Conservation (phyloP, 2,888 invertebrate species). For the Brachyptera risi region DNA sequence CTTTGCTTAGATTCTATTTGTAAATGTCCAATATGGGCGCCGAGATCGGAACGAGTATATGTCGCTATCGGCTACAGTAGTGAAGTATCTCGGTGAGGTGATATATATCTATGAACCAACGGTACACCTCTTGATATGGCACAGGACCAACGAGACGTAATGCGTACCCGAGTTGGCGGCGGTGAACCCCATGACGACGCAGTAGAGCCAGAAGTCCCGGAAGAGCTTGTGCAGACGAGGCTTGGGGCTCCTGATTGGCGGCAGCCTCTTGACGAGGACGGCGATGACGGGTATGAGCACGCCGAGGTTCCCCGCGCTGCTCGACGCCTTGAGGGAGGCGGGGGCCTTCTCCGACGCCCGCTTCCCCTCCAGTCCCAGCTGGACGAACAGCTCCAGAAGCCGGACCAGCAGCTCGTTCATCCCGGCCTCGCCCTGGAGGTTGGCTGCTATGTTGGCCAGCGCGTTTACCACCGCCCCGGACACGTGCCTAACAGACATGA, state of each 20-base stretch:
- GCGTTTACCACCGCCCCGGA: slow-evolving; percentile 95
- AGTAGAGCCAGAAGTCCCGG: slow-evolving; percentile 99
- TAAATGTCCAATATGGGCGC: too few relatives aligned
- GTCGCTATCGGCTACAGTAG: too few relatives aligned
- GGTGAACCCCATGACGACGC: slow-evolving; percentile 98
- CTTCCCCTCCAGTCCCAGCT: slow-evolving; percentile 95
- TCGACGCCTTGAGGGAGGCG: slow-evolving; percentile 70
- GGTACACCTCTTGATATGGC: too few relatives aligned
- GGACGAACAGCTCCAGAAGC: slow-evolving; percentile 93
- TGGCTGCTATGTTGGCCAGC: slow-evolving; percentile 91
- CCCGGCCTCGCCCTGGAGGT: slow-evolving; percentile 81
- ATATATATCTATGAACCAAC: too few relatives aligned
- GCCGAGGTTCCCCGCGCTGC: slow-evolving; percentile 95
- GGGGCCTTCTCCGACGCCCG: slow-evolving; percentile 90
- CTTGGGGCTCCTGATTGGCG: slow-evolving; percentile 86
- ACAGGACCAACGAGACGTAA: too few relatives aligned
- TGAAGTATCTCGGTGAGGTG: too few relatives aligned
- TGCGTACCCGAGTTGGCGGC: slow-evolving; percentile 66
- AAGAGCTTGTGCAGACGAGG: slow-evolving; percentile 93
- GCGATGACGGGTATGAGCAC: slow-evolving; percentile 98
- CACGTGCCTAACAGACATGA: slow-evolving; percentile 60
- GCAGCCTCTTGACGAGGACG: slow-evolving; percentile 78
- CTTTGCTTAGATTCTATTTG: too few relatives aligned
- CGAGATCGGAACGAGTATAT: too few relatives aligned
- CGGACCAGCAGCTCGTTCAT: slow-evolving; percentile 82